A percentile compares a stretch with the other conserved stretches of the same genome.
Conservation (phyloP, 2,797 vertebrate species). For the Eulemur mongoz region DNA sequence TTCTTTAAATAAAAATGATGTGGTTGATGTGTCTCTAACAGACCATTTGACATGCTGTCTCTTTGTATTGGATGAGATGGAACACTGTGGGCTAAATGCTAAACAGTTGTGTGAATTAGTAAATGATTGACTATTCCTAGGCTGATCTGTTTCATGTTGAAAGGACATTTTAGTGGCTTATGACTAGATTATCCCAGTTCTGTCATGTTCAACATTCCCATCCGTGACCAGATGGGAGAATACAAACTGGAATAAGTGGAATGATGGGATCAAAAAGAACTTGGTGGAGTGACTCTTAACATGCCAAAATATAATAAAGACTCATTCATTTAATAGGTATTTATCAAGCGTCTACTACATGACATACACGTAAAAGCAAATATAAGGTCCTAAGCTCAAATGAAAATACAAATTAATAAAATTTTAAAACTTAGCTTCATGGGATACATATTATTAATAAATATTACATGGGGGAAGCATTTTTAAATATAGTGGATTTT, state of each 20-base stretch:
- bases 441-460: not conserved
- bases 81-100: slow-evolving; percentile 25
- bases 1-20: not conserved
- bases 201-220: not conserved
- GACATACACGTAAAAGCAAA: not conserved
- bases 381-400: not conserved
- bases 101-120: not conserved
- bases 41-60: not conserved
- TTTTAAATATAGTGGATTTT: slow-evolving; percentile 21
- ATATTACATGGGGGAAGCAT: not conserved
- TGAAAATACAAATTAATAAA: slow-evolving; percentile 3
- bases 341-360: not conserved
- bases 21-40: not conserved
- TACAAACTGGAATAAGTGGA: not conserved
- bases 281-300: not conserved
- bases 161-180: not conserved
- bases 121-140: not conserved
- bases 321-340: not conserved
- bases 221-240: not conserved
- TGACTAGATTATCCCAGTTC: not conserved
- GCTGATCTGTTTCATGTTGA: not conserved
- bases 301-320: not conserved
- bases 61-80: not conserved
- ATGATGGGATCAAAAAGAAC: not conserved
- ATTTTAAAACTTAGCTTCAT: not conserved